A percentile compares a stretch with the other conserved stretches of the same genome.
Evolutionary conservation across 2,888 invertebrate genomes (phyloP).

Genomic region (Noctua pronuba): DNA sequence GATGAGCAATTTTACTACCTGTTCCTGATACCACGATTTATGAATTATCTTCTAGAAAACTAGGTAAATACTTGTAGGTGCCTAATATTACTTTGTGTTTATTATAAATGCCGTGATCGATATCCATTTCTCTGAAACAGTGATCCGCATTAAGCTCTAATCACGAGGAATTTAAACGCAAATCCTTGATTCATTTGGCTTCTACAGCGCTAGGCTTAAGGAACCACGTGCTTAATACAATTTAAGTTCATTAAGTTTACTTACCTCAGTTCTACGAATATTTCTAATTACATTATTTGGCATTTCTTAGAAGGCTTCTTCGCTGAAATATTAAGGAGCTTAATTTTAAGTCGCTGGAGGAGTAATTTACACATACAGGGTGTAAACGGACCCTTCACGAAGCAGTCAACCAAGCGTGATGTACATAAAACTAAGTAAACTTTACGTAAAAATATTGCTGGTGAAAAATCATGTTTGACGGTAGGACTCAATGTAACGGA

Average conservation of each 20-base stretch:
- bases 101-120: neutral
- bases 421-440: too few relatives aligned
- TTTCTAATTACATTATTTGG: neutral
- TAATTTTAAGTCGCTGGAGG: neutral
- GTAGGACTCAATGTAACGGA: too few relatives aligned
- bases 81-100: neutral
- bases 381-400: too few relatives aligned
- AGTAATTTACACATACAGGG: neutral
- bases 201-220: neutral
- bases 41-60: neutral
- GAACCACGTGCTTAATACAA: neutral
- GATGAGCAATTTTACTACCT: neutral
- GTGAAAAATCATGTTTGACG: too few relatives aligned
- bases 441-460: too few relatives aligned
- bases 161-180: neutral
- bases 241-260: neutral
- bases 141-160: neutral
- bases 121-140: neutral
- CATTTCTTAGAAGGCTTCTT: slow-evolving; percentile 6
- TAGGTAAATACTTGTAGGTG: neutral
- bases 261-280: neutral
- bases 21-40: neutral
- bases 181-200: neutral
- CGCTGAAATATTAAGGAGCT: neutral
- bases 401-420: too few relatives aligned